Evolutionary conservation across 1,140 invertebrate genomes (phyloP).

Genomic region (Laodelphax striatellus): DNA sequence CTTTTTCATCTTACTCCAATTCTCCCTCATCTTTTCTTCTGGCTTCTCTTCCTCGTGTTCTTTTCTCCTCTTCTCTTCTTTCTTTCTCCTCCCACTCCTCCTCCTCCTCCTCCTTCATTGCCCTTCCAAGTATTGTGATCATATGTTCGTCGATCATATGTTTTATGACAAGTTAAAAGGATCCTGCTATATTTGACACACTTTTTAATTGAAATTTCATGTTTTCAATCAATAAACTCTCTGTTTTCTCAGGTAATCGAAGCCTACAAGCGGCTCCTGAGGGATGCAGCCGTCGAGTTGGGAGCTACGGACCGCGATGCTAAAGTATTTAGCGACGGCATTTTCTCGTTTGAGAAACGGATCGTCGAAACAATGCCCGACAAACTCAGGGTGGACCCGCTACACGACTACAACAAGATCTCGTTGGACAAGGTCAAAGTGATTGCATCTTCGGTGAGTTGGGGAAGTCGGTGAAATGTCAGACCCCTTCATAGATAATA

Average conservation of each 20-base stretch:
- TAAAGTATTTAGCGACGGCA: constrained; percentile 40
- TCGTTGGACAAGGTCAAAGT: constrained; percentile 33
- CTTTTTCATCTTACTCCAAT: too few relatives aligned
- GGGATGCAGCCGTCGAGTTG: constrained; percentile 38
- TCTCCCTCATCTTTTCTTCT: too few relatives aligned
- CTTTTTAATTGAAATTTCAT: neutral
- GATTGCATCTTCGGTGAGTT: constrained; percentile 34
- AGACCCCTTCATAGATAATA: too few relatives aligned
- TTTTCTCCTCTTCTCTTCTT: too few relatives aligned
- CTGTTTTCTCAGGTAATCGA: constrained; percentile 32
- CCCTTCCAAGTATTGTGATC: too few relatives aligned
- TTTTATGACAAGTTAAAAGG: too few relatives aligned
- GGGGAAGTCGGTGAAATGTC: too few relatives aligned
- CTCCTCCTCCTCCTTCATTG: too few relatives aligned
- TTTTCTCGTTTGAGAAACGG: constrained; percentile 45
- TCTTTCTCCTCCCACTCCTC: too few relatives aligned
- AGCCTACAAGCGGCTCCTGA: constrained; percentile 44
- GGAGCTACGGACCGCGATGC: constrained; percentile 37
- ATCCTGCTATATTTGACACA: too few relatives aligned
- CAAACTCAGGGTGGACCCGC: constrained; percentile 28
- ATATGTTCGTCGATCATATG: too few relatives aligned
- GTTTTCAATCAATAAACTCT: neutral
- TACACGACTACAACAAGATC: constrained; percentile 29
- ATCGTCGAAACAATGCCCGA: constrained; percentile 42
- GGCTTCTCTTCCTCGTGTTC: too few relatives aligned